phyloP scores from a whole-genome alignment of 1,140 invertebrate genomes.

The Calephelis virginiensis region DNA sequence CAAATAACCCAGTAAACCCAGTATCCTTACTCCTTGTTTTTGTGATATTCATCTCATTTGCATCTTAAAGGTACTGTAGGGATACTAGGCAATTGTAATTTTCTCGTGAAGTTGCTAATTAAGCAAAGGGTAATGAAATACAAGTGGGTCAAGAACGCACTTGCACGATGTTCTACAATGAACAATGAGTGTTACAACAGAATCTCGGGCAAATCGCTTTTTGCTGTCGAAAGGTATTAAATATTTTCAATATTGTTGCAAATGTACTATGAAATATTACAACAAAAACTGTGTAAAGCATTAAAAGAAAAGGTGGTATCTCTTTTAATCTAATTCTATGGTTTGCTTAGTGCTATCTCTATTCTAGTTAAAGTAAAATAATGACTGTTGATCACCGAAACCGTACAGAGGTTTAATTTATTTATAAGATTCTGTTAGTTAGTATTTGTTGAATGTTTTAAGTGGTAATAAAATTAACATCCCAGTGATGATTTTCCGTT shows the following conservation, averaged over 20 bases:
- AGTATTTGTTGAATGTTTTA: too few relatives aligned
- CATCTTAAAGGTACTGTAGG: not conserved
- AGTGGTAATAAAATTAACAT: too few relatives aligned
- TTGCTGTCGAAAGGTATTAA: conserved; percentile 12
- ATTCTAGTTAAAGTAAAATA: too few relatives aligned
- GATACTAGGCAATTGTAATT: not conserved
- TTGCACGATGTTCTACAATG: conserved; percentile 15
- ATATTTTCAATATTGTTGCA: conserved; percentile 10
- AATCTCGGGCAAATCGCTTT: conserved; percentile 10
- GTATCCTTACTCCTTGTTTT: not conserved
- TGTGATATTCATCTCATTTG: not conserved
- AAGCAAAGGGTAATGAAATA: conserved; percentile 9
- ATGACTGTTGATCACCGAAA: too few relatives aligned
- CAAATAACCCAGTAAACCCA: too few relatives aligned
- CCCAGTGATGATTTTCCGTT: too few relatives aligned
- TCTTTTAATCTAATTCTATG: not conserved
- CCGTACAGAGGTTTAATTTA: too few relatives aligned
- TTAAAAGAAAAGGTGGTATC: too few relatives aligned
- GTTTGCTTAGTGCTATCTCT: too few relatives aligned
- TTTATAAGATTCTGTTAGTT: too few relatives aligned
- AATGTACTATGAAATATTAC: not conserved
- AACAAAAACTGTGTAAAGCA: not conserved
- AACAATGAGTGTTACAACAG: conserved; percentile 11
- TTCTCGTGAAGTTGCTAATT: conserved; percentile 9
- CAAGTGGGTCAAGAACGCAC: conserved; percentile 14